A percentile compares a stretch with the other conserved stretches of the same genome.
These are phyloP conservation scores for Dryoscopus gambensis DNA, from an alignment of 2,113 vertebrate species.

Conservation along the genomic window DNA sequence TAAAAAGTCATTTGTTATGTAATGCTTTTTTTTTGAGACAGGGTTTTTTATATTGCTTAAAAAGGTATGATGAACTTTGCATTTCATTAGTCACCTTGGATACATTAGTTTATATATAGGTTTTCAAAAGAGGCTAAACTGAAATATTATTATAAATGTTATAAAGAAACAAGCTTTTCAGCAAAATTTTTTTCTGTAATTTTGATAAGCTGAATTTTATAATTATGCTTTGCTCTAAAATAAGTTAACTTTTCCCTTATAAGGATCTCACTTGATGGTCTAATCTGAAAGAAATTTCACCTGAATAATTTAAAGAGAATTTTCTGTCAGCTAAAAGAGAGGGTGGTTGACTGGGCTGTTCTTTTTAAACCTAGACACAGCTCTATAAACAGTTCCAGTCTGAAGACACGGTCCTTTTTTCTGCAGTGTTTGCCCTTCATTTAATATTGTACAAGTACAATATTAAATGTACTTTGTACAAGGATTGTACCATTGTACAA, in stretches of 20 bases:
- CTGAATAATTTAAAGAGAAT: background rate
- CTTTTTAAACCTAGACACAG: background rate
- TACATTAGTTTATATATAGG: background rate
- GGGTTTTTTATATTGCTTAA: background rate
- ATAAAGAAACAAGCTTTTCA: background rate
- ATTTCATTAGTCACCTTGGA: background rate
- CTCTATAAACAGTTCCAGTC: background rate
- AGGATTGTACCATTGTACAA: too few relatives aligned
- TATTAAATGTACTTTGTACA: too few relatives aligned
- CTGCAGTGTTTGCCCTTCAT: background rate
- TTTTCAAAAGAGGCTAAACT: background rate
- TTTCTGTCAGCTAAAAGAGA: background rate
- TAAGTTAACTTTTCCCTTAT: background rate
- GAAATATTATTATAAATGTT: background rate
- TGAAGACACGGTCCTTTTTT: background rate
- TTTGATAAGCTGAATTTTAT: background rate
- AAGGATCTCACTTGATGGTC: background rate
- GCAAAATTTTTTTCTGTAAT: background rate
- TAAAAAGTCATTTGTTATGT: background rate
- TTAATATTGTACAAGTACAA: background rate
- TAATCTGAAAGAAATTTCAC: background rate
- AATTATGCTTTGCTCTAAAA: background rate
- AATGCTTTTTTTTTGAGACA: background rate
- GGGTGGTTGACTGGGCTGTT: background rate
- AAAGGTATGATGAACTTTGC: background rate